Conservation (phyloP, 2,797 vertebrate species). For the Dendrocincla tyrannina region DNA sequence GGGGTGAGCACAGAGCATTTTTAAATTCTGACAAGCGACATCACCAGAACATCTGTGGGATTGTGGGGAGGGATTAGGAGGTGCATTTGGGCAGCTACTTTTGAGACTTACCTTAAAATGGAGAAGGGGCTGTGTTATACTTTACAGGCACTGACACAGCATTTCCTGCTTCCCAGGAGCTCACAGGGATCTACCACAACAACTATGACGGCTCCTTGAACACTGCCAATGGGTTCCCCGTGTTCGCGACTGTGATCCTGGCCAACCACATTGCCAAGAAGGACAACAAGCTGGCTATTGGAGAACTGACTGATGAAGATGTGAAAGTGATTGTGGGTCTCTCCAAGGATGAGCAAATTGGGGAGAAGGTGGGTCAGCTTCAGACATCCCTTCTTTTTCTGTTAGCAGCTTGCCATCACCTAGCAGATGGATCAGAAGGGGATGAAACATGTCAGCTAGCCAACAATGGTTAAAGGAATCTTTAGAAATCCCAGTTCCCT, state of each 20-base stretch:
- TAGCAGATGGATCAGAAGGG: not conserved
- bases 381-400: not conserved
- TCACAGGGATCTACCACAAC: slow-evolving; percentile 98
- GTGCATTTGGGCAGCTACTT: not conserved
- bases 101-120: not conserved
- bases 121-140: not conserved
- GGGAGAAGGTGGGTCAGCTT: slow-evolving; percentile 85
- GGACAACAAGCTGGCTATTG: slow-evolving; percentile 88
- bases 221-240: slow-evolving; percentile 93
- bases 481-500: not conserved
- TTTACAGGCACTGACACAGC: not conserved
- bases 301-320: slow-evolving; percentile 94
- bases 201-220: slow-evolving; percentile 98
- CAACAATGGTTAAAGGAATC: not conserved
- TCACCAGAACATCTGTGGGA: rapidly evolving
- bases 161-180: slow-evolving; percentile 79
- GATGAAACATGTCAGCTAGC: not conserved
- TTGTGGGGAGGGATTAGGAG: no score
- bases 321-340: slow-evolving; percentile 89
- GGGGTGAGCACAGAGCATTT: not conserved
- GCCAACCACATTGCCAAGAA: slow-evolving; percentile 92
- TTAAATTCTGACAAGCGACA: not conserved
- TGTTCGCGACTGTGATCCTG: slow-evolving; percentile 95
- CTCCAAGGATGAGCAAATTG: slow-evolving; percentile 94
- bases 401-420: not conserved